Percentiles rank a stretch among this genome's conserved stretches.
Conservation (phyloP, 2,113 vertebrate genomes). For the Ceyx melanurus region DNA sequence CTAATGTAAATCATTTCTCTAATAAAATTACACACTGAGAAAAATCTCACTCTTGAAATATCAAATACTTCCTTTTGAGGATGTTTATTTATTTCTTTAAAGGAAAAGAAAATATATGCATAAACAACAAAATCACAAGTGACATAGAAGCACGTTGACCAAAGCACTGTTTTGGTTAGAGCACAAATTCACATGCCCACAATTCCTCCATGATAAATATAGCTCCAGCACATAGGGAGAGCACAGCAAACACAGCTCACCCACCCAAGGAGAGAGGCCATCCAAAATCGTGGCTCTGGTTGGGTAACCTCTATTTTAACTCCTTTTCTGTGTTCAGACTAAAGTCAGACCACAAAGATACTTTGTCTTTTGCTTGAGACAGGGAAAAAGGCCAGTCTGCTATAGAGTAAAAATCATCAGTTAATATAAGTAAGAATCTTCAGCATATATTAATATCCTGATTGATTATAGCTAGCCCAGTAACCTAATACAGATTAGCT, state of each 20-base stretch:
- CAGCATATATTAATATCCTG: not conserved
- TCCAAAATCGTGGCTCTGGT: accelerated
- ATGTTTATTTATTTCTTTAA: not conserved
- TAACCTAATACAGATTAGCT: not conserved
- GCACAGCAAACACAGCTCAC: not conserved
- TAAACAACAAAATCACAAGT: not conserved
- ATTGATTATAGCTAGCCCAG: not conserved
- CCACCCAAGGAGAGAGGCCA: not conserved
- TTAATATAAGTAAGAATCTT: not conserved
- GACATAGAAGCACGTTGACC: not conserved
- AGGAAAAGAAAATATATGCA: not conserved
- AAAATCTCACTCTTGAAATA: not conserved
- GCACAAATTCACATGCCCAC: not conserved
- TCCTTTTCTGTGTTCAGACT: not conserved
- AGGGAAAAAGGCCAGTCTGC: not conserved
- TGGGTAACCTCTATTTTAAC: not conserved
- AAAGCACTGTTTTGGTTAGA: not conserved
- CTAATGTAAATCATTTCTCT: not conserved
- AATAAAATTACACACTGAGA: not conserved
- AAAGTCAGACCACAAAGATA: not conserved
- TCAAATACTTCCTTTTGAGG: not conserved
- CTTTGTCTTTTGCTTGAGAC: accelerated
- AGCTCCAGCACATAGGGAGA: not conserved
- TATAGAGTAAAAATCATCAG: not conserved
- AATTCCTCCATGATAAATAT: slow-evolving; percentile 32